Conservation (phyloP, 2,888 invertebrate genomes). For the Mellilla xanthometata region DNA sequence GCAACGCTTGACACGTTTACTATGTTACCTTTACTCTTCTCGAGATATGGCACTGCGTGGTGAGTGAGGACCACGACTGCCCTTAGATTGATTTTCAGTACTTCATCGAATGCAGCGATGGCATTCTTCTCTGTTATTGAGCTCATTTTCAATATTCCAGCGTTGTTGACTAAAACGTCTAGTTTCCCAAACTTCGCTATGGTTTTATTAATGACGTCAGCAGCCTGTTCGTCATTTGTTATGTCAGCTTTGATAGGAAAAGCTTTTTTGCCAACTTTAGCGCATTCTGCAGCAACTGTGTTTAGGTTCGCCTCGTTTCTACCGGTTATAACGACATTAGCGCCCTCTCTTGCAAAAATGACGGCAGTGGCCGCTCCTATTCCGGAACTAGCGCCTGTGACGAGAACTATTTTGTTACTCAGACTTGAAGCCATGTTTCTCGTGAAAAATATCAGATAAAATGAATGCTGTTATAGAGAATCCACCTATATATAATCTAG, state of each 20-base stretch:
- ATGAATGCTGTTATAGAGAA: too few relatives aligned
- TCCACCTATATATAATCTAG: too few relatives aligned
- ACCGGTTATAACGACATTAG: background rate
- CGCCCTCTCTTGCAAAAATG: background rate
- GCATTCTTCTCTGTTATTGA: background rate
- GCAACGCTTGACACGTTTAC: background rate
- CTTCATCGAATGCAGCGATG: background rate
- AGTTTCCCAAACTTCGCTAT: background rate
- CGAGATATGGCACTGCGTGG: background rate
- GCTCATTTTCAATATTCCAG: background rate
- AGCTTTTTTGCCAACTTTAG: background rate
- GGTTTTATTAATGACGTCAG: background rate
- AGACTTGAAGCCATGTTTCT: background rate
- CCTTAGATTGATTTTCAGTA: background rate
- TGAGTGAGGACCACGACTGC: background rate
- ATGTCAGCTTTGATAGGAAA: background rate
- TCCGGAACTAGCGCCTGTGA: background rate
- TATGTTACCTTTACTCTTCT: background rate
- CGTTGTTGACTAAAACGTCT: background rate
- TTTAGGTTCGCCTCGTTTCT: background rate
- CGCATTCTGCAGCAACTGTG: background rate
- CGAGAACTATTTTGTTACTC: background rate
- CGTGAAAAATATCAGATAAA: too few relatives aligned
- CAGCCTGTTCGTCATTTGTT: background rate
- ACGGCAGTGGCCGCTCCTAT: background rate